phyloP scores from a whole-genome alignment of 2,888 invertebrate species.

The Tholera decimalis region DNA sequence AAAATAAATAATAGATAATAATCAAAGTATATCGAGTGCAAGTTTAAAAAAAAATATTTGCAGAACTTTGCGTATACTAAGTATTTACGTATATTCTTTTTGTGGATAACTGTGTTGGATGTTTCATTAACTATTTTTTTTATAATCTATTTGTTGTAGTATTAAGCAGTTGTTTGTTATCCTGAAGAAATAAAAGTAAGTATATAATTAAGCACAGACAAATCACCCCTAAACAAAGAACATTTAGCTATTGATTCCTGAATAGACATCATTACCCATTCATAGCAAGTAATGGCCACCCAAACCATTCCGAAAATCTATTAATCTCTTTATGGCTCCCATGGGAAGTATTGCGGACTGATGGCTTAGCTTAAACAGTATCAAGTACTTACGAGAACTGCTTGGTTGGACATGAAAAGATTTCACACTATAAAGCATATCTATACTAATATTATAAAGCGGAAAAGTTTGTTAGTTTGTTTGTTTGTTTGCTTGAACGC shows the following conservation, averaged over 20 bases:
- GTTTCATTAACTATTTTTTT: too few species aligned
- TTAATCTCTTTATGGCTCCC: slow-evolving; percentile 33
- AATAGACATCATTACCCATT: slow-evolving; percentile 18
- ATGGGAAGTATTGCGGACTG: not conserved
- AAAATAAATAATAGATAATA: too few species aligned
- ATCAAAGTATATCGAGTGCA: too few species aligned
- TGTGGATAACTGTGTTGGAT: too few species aligned
- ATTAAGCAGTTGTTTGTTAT: too few species aligned
- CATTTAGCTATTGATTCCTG: slow-evolving; percentile 21
- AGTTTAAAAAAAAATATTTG: too few species aligned
- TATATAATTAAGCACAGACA: not conserved
- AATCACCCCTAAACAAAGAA: not conserved
- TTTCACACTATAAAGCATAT: not conserved
- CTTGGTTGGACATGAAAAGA: not conserved
- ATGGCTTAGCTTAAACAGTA: not conserved
- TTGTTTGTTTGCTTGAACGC: too few species aligned
- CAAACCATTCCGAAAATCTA: slow-evolving; percentile 19
- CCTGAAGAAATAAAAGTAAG: not conserved
- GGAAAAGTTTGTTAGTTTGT: too few species aligned
- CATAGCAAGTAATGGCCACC: slow-evolving; percentile 9
- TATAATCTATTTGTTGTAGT: too few species aligned
- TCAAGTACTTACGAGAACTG: not conserved
- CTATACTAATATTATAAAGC: too few species aligned
- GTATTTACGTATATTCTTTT: too few species aligned
- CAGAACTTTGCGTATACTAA: too few species aligned